Base-by-base conservation (phyloP, 2,888 invertebrate genomes). In the Carterocephalus palaemon region DNA sequence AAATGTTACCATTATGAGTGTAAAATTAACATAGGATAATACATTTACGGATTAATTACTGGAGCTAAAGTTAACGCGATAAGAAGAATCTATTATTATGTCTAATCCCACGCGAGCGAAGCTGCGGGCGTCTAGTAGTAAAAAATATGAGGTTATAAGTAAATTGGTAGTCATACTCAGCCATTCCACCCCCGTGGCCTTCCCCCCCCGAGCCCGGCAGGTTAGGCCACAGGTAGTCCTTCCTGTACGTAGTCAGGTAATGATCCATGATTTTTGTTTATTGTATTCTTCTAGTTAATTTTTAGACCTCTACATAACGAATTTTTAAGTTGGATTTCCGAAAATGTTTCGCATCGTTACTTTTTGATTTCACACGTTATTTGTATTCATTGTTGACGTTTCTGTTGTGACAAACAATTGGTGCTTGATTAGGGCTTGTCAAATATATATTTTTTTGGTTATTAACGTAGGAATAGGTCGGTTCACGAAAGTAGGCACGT, bases 161-260 rank as follows among this genome's bases (percentile, higher is more conserved):
- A 20, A 42, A 6, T n/a, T 12, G 10, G 64, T 1, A 71, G 73
- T 60, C 82, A 73, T 55, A 74, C 74, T 71, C 69, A 16, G 66
- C 62, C 2, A 56, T 2, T 2, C 56, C 59, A 4, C 51, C 55
- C 7, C 42, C 60, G 10, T 46, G 52, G 2, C 55, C 56, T 0
- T 49, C 59, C 0, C 57, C 62, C 0, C 58, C 57, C 0, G 62
- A 50, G 0, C 70, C 70, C 0, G 83, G 81, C 29, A 82, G 47
- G 48, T 80, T 79, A 0, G 91, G 91, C 91, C 91, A 91, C 10
- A 89, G 58, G 54, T 89, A 92, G 64, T 91, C 91, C 58, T 89
- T 90, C 28, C 86, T 78, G 57, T 92, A 91, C 0, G 89, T 90
- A 0, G 91, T 89, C 42, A 90, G 70, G 56, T 89, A 91, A 54